These are phyloP conservation scores for Grammomys surdaster DNA, from an alignment of 2,113 vertebrate species.

Conservation along the genomic window DNA sequence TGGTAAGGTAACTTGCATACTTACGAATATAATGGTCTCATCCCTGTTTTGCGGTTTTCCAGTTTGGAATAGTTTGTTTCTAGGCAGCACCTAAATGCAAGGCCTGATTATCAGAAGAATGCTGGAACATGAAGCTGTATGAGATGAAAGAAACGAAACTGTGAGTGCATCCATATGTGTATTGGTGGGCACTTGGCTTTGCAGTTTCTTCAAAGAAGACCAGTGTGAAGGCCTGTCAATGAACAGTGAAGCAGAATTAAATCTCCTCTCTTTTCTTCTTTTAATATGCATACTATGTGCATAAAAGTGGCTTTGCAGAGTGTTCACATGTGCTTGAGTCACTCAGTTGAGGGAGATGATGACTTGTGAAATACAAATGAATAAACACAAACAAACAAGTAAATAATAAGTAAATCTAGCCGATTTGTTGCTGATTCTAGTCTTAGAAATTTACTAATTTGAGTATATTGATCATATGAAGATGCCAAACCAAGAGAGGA, in stretches of 20 bases:
- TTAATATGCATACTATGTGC: background rate
- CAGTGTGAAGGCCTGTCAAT: background rate
- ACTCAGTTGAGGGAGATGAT: background rate
- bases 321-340: background rate
- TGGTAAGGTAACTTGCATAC: background rate
- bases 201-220: constrained; percentile 16
- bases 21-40: background rate
- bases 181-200: constrained; percentile 49
- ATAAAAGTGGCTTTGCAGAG: constrained; percentile 29
- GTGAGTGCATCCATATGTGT: background rate
- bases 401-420: background rate
- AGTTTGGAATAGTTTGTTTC: constrained; percentile 51
- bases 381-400: background rate
- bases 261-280: background rate
- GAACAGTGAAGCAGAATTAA: constrained; percentile 44
- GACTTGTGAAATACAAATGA: constrained; percentile 39
- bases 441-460: constrained; percentile 59
- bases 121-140: background rate
- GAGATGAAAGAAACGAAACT: constrained; percentile 23
- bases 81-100: constrained; percentile 33
- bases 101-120: background rate
- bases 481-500: constrained; percentile 16
- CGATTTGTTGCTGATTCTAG: background rate
- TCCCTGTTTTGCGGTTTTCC: constrained; percentile 47
- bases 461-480: constrained; percentile 60